phyloP scores from a whole-genome alignment of 2,797 vertebrate genomes.

The Acanthopagrus latus region DNA sequence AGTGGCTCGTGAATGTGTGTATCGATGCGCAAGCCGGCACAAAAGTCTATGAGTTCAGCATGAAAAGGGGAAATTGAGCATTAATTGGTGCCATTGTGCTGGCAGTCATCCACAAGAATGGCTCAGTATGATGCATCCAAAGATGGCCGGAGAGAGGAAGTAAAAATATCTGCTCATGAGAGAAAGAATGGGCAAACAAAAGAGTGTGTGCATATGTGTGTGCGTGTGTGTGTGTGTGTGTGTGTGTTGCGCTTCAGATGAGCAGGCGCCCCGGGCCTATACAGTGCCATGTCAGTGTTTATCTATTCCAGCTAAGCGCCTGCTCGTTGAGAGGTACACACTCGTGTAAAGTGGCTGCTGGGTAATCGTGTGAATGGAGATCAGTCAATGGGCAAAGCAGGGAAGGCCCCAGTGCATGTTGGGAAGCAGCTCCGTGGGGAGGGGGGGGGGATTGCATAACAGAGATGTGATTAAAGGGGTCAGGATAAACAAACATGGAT shows the following conservation, averaged over 20 bases:
- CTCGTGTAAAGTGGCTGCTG: conserved; percentile 77
- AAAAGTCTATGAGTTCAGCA: conserved; percentile 63
- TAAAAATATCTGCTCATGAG: conserved; percentile 31
- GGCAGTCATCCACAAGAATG: conserved; percentile 33
- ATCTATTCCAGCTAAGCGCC: conserved; percentile 70
- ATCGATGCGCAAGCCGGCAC: conserved; percentile 30
- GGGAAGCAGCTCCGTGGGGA: conserved; percentile 63
- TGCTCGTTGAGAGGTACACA: conserved; percentile 60
- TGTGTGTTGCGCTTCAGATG: conserved; percentile 20
- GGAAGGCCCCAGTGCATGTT: conserved; percentile 71
- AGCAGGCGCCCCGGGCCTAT: conserved; percentile 46
- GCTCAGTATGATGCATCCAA: conserved; percentile 18
- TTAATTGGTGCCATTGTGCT: conserved; percentile 66
- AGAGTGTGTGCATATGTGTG: conserved; percentile 9
- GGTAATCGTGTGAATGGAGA: conserved; percentile 83
- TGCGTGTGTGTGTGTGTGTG: conserved; percentile 8
- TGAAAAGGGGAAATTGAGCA: conserved; percentile 68
- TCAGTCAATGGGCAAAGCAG: conserved; percentile 79
- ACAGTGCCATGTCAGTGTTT: conserved; percentile 73
- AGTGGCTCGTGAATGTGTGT: neutral
- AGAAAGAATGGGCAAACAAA: conserved; percentile 40
- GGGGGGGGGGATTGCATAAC: conserved; percentile 65
- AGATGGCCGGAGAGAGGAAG: conserved; percentile 20
- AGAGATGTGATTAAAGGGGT: conserved; percentile 61
- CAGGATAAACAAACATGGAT: conserved; percentile 71